Evolutionary conservation across 2,113 vertebrate genomes (phyloP), one percentile per base, ranked within the genome.

Genomic region (Heteronetta atricapilla): DNA sequence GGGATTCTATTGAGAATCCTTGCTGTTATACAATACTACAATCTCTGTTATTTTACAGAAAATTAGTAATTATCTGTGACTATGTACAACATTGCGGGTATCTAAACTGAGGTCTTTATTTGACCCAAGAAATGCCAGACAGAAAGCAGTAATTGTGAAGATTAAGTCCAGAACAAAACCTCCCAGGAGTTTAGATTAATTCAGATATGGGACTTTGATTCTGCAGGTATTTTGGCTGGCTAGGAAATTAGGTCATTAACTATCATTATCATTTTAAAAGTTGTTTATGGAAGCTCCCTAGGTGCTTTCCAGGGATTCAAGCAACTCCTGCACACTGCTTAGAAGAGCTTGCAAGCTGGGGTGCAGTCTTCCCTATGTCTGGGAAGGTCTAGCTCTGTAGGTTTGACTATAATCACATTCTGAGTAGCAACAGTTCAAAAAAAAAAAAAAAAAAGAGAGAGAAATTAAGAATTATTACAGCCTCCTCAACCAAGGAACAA

Each of bases 221-320:
- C 95, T 20, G 0, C 92, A 94, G 73, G 95, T 95, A 94, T 95
- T 96, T 95, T 95, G 94, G 93, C 90, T 96, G 94, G 88, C 62
- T 96, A 88, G 90, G 95, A 96, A 95, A 96, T 96, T 95, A 91
- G 94, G 94, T 93, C 90, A 96, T 96, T 96, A 95, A 96, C 86
- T 95, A 93, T 95, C 82, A 95, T 95, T 96, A 95, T 91, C 1
- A 88, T 94, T 95, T 96, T 72, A 84, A 82, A 94, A 86, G 82
- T 56, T 97, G 95, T 95, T 96, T 96, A 96, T 96, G 92, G 92
- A 93, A 95, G 95, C 80, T 91, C 94, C 88, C 60, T 90, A 94
- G 94, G 95, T 94, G 96, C 93, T 96, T 96, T 96, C 92, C 96
- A 96, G 95, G 95, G 90, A 97, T 97, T 96, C 90, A 95, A 95